Evolutionary conservation across 2,888 invertebrate genomes (phyloP).

Genomic region (Athalia cordata): DNA sequence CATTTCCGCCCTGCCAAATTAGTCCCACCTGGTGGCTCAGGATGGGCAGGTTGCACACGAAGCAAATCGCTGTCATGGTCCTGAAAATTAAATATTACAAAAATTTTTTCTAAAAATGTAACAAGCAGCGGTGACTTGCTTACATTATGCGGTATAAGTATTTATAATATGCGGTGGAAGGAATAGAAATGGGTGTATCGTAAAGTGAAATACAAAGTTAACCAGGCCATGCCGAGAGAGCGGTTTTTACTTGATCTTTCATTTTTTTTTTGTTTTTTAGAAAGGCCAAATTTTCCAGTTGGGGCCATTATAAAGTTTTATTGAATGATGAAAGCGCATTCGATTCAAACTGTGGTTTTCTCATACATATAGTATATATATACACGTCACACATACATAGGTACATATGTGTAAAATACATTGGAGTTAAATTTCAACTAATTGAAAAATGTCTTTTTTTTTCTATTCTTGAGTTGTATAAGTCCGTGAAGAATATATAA

Average conservation of each 20-base stretch:
- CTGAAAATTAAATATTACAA: conserved; percentile 74
- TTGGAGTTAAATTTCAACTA: too few species aligned
- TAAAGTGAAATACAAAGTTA: conserved; percentile 60
- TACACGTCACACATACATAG: too few species aligned
- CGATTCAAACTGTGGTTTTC: too few species aligned
- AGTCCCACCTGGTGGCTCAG: conserved; percentile 95
- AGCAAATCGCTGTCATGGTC: conserved; percentile 96
- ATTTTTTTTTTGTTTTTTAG: conserved; percentile 46
- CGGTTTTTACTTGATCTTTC: conserved; percentile 52
- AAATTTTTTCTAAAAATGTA: conserved; percentile 20
- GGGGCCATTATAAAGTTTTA: not conserved
- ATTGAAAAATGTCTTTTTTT: too few species aligned
- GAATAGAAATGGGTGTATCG: conserved; percentile 62
- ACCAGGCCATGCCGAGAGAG: conserved; percentile 68
- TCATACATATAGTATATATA: too few species aligned
- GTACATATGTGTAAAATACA: too few species aligned
- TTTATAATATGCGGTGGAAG: conserved; percentile 48
- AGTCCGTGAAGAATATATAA: too few species aligned
- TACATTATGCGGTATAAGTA: not conserved
- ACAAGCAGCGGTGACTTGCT: conserved; percentile 34
- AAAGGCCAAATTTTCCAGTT: conserved; percentile 4
- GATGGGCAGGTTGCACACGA: conserved; percentile 96
- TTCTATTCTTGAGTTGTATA: too few species aligned
- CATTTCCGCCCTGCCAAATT: conserved; percentile 95
- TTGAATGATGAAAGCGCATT: not conserved